phyloP scores from a whole-genome alignment of 1,140 invertebrate species.

The Cryptotermes secundus region DNA sequence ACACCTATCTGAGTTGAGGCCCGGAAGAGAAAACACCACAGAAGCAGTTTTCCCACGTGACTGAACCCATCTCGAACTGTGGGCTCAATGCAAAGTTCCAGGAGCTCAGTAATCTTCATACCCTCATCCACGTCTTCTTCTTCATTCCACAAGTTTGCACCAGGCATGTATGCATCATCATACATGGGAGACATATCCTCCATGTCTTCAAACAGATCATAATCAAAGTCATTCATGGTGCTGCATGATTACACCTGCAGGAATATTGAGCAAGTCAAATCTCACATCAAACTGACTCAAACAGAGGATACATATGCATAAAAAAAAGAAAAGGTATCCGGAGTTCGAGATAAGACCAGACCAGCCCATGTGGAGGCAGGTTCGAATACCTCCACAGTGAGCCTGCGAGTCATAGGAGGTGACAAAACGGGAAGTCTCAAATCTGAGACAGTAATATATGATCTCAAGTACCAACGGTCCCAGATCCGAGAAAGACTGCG shows the following conservation, averaged over 20 bases:
- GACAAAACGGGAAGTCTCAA: too few species aligned
- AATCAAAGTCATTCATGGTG: conserved; percentile 35
- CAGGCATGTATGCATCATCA: conserved; percentile 34
- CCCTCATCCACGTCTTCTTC: conserved; percentile 35
- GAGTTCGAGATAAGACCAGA: too few species aligned
- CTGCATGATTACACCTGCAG: conserved; percentile 3
- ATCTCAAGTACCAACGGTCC: too few species aligned
- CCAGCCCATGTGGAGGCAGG: too few species aligned
- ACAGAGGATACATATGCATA: too few species aligned
- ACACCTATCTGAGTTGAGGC: conserved; percentile 43
- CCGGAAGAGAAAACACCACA: conserved; percentile 43
- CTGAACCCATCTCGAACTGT: conserved; percentile 41
- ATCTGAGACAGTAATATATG: too few species aligned
- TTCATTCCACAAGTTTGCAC: conserved; percentile 35
- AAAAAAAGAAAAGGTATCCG: too few species aligned
- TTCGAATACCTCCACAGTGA: too few species aligned
- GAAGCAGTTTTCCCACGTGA: conserved; percentile 42
- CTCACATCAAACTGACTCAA: too few species aligned
- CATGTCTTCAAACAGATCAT: conserved; percentile 36
- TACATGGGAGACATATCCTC: conserved; percentile 34
- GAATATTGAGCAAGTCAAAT: not conserved
- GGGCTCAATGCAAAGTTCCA: conserved; percentile 43
- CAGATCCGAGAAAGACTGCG: too few species aligned
- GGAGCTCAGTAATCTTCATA: conserved; percentile 38
- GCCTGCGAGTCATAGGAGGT: too few species aligned